Percentiles rank a stretch among this genome's conserved stretches.
These are phyloP conservation scores for Lordiphosa collinella DNA, from an alignment of 1,140 invertebrate species.

Conservation along the genomic window DNA sequence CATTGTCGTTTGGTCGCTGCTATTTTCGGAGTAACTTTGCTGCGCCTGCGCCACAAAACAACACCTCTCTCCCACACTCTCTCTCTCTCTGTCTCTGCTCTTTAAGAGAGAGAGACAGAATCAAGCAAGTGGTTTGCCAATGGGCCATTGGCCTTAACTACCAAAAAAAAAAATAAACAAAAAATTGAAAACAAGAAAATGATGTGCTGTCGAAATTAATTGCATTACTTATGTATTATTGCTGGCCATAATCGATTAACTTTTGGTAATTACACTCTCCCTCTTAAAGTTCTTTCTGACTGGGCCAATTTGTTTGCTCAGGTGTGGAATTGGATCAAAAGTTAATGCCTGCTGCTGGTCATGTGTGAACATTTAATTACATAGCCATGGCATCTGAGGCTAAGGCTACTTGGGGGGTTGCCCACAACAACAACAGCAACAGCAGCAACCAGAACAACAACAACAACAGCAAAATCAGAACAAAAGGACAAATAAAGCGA, in stretches of 20 bases:
- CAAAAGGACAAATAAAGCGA: slow-evolving; percentile 44
- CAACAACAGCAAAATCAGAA: slow-evolving; percentile 16
- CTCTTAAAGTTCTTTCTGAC: slow-evolving; percentile 14
- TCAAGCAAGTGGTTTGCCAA: slow-evolving; percentile 72
- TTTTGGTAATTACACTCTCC: background rate
- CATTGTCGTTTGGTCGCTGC: slow-evolving; percentile 27
- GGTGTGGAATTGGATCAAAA: slow-evolving; percentile 29
- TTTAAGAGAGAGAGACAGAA: slow-evolving; percentile 33
- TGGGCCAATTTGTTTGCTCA: slow-evolving; percentile 23
- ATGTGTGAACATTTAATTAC: slow-evolving; percentile 35
- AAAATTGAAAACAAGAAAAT: slow-evolving; percentile 21
- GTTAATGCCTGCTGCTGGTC: slow-evolving; percentile 25
- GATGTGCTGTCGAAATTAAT: slow-evolving; percentile 45
- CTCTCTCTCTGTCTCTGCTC: too few relatives aligned
- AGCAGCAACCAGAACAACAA: background rate
- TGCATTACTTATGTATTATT: slow-evolving; percentile 46
- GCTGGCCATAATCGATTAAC: slow-evolving; percentile 21
- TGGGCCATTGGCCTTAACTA: slow-evolving; percentile 33
- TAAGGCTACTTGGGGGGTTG: slow-evolving; percentile 2
- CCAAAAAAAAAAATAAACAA: slow-evolving; percentile 26
- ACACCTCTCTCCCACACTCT: background rate
- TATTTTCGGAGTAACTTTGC: slow-evolving; percentile 60
- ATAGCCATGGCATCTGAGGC: slow-evolving; percentile 19
- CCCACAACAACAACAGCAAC: slow-evolving; percentile 19
- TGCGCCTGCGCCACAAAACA: slow-evolving; percentile 42